Conservation (phyloP, 2,797 vertebrate species). For the Anguilla pacifica region DNA sequence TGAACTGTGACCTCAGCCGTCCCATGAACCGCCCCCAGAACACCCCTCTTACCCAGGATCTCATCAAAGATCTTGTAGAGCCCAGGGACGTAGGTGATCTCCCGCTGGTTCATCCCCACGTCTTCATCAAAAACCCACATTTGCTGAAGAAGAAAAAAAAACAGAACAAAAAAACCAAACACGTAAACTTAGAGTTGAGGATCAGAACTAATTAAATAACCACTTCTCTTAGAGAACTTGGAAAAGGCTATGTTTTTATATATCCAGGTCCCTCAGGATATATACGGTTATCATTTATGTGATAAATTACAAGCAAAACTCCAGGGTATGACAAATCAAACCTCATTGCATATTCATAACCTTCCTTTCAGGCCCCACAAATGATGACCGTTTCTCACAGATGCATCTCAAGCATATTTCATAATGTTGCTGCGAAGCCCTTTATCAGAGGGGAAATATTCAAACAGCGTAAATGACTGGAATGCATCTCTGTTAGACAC, state of each 20-base stretch:
- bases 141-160: conserved; percentile 72
- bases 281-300: neutral
- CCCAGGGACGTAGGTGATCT: conserved; percentile 95
- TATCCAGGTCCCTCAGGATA: neutral
- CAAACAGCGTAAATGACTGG: neutral
- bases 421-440: neutral
- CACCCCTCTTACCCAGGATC: conserved; percentile 87
- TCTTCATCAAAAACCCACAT: conserved; percentile 99
- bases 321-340: neutral
- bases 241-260: neutral
- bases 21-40: neutral
- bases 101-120: conserved; percentile 93
- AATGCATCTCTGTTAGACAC: neutral
- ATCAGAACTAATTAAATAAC: neutral
- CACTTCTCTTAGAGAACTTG: neutral
- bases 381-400: neutral
- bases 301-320: neutral
- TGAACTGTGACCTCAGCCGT: too few relatives aligned
- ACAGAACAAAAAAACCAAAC: neutral
- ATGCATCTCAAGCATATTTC: neutral
- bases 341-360: conserved; percentile 4
- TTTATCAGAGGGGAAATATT: neutral
- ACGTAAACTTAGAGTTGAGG: neutral
- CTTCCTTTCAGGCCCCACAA: conserved; percentile 13
- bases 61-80: conserved; percentile 99